Base-by-base conservation (phyloP, 2,113 vertebrate species). In the Macquaria ambigua region DNA sequence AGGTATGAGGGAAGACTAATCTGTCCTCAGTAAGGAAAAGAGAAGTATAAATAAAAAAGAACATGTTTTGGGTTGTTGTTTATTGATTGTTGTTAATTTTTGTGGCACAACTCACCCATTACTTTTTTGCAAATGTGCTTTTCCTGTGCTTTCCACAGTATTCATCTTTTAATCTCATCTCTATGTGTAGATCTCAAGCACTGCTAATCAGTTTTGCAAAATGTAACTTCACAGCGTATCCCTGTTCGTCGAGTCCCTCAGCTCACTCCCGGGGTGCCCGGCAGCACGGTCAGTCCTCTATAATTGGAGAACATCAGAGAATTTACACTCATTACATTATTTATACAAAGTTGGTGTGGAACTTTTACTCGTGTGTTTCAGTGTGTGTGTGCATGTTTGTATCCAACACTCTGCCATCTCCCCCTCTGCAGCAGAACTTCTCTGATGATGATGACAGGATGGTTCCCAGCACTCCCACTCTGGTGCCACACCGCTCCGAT, bases 361-460 rank as follows among this genome's bases (percentile, higher is more conserved):
- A 83, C 34, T 4, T 77, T 31, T 1, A 20, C 31, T 31, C 20
- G 10, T 28, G 8, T 55, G 15, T 28, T 69, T 85, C 10, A n/a
- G n/a, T n/a, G n/a, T n/a, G 1, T 43, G 2, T 15, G 5, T 15
- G 10, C 21, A 16, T 39, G 43, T 55, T 67, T 74, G 39, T 37
- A 11, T 66, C 10, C 41, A 48, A 77, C 18, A 5, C 8, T 23
- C 18, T 18, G 4, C 12, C 14, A 1, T 58, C 3, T 16, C 18
- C 37, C 34, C 1, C 0, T 58, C 71, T 95, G 90, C 96, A 97
- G 95, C 98, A 99, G 59, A 97, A 97, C 83, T 97, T 97, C 90
- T 98, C 96, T 77, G 98, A 99, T 68, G 98, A 99, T 25, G 98
- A 99, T 73, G 98, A 99, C 90, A 95, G 98, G 86, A 99, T 97